Percentiles rank a stretch among this genome's conserved stretches.
phyloP scores from a whole-genome alignment of 2,113 vertebrate genomes.

The Glaucidium brasilianum region DNA sequence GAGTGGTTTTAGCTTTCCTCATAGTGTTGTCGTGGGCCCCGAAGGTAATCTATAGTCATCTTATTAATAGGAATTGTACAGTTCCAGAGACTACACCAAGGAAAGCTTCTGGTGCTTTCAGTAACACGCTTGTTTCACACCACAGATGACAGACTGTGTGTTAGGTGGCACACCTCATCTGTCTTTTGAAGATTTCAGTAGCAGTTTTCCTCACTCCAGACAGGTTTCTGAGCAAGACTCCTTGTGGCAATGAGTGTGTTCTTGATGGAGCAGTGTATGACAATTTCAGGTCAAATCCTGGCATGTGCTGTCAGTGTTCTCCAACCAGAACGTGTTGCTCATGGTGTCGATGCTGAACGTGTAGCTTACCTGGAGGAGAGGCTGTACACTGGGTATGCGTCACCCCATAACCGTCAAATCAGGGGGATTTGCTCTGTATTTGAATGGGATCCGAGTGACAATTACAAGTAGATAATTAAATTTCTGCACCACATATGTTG shows the following conservation, averaged over 20 bases:
- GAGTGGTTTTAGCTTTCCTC: neutral
- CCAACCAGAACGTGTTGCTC: neutral
- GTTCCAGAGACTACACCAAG: neutral
- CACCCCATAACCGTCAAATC: neutral
- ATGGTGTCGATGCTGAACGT: neutral
- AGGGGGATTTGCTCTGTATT: neutral
- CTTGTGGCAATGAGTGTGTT: neutral
- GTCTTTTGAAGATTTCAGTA: neutral
- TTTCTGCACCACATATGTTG: neutral
- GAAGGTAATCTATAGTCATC: neutral
- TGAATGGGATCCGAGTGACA: neutral
- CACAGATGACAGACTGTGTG: rapidly evolving
- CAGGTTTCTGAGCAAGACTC: neutral
- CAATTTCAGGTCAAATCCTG: neutral
- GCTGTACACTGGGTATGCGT: neutral
- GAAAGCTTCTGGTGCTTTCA: neutral
- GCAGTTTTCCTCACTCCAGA: neutral
- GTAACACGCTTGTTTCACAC: rapidly evolving
- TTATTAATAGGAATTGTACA: neutral
- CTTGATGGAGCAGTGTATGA: neutral
- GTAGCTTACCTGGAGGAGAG: neutral
- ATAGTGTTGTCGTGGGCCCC: neutral
- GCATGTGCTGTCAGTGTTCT: rapidly evolving
- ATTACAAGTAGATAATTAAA: neutral
- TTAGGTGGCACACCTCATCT: rapidly evolving